Evolutionary conservation across 2,797 vertebrate genomes (phyloP).

Genomic region (Ctenosaura bakeri): DNA sequence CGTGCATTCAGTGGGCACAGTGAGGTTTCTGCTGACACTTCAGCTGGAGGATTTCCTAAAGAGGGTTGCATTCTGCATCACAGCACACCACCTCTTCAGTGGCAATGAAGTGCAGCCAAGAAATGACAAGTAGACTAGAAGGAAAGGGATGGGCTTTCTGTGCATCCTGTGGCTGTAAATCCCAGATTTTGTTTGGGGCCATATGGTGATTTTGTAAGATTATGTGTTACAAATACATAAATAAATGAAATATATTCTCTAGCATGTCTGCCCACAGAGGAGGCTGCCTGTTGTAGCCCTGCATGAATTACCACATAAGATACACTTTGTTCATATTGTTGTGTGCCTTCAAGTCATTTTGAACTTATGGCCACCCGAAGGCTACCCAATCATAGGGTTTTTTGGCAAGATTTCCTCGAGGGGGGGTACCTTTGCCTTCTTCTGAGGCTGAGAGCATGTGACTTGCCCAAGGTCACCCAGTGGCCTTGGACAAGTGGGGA

Average conservation of each 20-base stretch:
- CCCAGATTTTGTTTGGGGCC: not conserved
- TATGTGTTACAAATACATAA: not conserved
- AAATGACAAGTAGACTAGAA: not conserved
- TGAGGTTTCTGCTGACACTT: not conserved
- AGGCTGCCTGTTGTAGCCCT: not conserved
- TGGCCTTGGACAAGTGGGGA: no score
- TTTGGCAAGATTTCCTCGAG: no score
- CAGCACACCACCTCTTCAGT: not conserved
- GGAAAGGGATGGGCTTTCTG: not conserved
- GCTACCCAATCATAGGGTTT: no score
- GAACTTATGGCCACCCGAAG: no score
- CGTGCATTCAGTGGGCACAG: not conserved
- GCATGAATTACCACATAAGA: not conserved
- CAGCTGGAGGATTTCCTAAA: not conserved
- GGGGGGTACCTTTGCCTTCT: no score
- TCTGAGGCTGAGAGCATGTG: no score
- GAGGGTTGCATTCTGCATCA: not conserved
- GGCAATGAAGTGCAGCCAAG: not conserved
- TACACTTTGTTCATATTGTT: no score
- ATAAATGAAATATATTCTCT: not conserved
- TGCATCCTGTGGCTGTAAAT: not conserved
- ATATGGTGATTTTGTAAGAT: not conserved
- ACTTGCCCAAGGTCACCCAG: no score
- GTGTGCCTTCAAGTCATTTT: no score
- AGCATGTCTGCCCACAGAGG: not conserved